These are phyloP conservation scores for Ochlodes sylvanus DNA, from an alignment of 2,888 invertebrate species.

Conservation along the genomic window DNA sequence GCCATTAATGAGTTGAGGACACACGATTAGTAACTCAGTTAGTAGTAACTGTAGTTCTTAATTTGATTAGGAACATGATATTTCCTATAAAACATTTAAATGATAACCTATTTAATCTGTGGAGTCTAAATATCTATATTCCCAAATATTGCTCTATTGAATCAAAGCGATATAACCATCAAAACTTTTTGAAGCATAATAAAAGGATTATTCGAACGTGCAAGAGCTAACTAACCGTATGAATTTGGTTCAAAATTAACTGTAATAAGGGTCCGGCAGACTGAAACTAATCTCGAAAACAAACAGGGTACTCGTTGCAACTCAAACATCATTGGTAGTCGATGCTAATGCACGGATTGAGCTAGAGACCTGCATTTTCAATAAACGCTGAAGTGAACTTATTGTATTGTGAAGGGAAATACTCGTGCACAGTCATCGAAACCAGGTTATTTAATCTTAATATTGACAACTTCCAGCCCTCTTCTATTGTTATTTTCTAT, in stretches of 20 bases:
- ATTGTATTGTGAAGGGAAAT: too few relatives aligned
- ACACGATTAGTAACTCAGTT: too few relatives aligned
- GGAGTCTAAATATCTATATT: too few relatives aligned
- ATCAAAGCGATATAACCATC: neutral
- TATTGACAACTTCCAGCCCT: too few relatives aligned
- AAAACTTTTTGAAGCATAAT: neutral
- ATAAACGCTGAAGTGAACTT: neutral
- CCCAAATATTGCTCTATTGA: neutral
- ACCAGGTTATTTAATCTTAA: too few relatives aligned
- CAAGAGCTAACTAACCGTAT: slow-evolving; percentile 23
- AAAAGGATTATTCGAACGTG: slow-evolving; percentile 17
- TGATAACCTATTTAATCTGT: too few relatives aligned
- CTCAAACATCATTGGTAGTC: slow-evolving; percentile 22
- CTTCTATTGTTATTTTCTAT: too few relatives aligned
- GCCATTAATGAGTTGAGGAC: too few relatives aligned
- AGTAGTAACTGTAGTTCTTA: too few relatives aligned
- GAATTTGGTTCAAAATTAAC: slow-evolving; percentile 24
- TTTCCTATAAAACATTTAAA: too few relatives aligned
- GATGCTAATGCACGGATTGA: slow-evolving; percentile 14
- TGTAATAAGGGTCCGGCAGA: slow-evolving; percentile 26
- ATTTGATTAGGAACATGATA: too few relatives aligned
- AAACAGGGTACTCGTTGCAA: slow-evolving; percentile 21
- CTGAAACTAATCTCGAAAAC: slow-evolving; percentile 25
- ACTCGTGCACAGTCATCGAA: too few relatives aligned
- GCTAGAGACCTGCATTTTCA: neutral